Evolutionary conservation across 92 coral and sea anemone species (phyloP).

Genomic region (Epizoanthus stellaris): DNA sequence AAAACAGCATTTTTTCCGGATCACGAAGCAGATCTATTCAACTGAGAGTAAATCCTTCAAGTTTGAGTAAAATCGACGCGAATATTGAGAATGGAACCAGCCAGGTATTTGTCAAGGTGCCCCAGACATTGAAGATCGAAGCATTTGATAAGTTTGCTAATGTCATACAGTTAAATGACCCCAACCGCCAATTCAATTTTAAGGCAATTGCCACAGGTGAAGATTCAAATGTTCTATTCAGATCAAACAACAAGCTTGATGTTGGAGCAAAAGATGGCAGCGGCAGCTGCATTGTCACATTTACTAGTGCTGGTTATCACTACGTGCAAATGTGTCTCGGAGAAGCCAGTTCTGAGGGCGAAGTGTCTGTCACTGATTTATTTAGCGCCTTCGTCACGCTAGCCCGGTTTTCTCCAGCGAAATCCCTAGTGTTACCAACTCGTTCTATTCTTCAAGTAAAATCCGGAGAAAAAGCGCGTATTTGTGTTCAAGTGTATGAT

Average conservation of each 20-base stretch:
- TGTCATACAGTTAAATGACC: conserved; percentile 11
- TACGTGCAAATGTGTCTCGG: not conserved
- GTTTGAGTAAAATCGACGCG: too few species aligned
- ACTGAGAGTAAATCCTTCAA: too few species aligned
- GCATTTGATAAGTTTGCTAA: conserved; percentile 16
- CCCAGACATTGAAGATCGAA: not conserved
- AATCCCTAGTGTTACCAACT: not conserved
- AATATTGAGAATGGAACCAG: not conserved
- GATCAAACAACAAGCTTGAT: not conserved
- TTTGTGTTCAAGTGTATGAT: not conserved
- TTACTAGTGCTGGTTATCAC: conserved; percentile 14
- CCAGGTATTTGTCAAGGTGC: not conserved
- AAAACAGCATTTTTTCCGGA: too few species aligned
- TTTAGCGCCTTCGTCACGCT: not conserved
- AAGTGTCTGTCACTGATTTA: not conserved
- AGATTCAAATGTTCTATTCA: not conserved
- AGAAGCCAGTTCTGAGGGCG: not conserved
- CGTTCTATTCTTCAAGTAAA: conserved; percentile 9
- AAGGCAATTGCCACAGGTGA: not conserved
- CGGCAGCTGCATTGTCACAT: conserved; percentile 7
- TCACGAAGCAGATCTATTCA: too few species aligned
- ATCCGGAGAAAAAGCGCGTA: not conserved
- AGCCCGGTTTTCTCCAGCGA: not conserved
- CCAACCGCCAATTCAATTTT: not conserved
- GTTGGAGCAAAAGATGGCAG: not conserved